Base-by-base conservation (phyloP, 2,113 vertebrate species). In the rabbit (Oryctolagus cuniculus) region DNA sequence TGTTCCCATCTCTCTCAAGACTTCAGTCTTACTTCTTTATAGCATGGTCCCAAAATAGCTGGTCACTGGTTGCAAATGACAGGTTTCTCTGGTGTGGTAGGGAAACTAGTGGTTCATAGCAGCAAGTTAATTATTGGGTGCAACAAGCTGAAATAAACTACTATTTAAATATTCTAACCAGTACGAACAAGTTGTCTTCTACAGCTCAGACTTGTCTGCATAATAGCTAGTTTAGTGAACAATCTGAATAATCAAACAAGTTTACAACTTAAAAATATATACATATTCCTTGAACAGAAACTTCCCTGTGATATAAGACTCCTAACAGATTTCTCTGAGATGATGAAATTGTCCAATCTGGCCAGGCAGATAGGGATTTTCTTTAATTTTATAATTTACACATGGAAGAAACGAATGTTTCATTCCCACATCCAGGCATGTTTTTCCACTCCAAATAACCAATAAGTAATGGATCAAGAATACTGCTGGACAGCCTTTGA, bases 111-210 rank as follows among this genome's bases (percentile, higher is more conserved):
- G 84, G 73, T 77, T 95, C 80, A 78, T 15, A 75, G 77, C 72
- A 79, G 34, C 63, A 34, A 93, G 89, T 61, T 97, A 95, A 97
- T 90, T 64, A 96, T 34, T 66, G 79, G 74, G 77, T 90, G 25
- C 38, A 83, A 83, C 12, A 75, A 79, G 22, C 69, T 3, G 11
- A 96, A 95, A 93, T 89, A 94, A 93, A 93, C 64, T 70, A 83
- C 75, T 89, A 85, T 92, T 96, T 96, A 92, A 89, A 86, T 95
- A 86, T 79, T 88, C 36, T 87, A 74, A 93, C n/a, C 58, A 93
- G 85, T 25, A 55, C 61, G 75, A 89, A 93, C 88, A 94, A 75
- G 13, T 13, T 86, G 88, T 17, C 75, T 75, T 90, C 92, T 53
- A 82, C 63, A 89, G 15, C 44, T 72, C 77, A 92, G 10, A 22